Conservation (phyloP, 2,797 vertebrate species). For the Ceyx erithaca region DNA sequence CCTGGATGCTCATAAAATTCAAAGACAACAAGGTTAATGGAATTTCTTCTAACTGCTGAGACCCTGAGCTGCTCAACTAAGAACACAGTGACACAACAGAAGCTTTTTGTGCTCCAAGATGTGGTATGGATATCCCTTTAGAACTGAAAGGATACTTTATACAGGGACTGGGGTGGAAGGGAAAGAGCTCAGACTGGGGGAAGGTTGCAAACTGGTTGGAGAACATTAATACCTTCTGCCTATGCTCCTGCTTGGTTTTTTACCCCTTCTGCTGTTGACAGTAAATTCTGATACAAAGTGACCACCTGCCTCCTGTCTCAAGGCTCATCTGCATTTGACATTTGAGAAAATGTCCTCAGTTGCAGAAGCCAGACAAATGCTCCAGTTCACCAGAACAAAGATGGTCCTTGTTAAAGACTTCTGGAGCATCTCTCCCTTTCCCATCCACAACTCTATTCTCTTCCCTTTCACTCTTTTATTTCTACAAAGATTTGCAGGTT, state of each 20-base stretch:
- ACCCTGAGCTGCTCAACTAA: not conserved
- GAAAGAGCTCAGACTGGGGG: not conserved
- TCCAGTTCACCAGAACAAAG: not conserved
- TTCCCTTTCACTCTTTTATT: not conserved
- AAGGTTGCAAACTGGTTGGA: not conserved
- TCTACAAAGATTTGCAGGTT: not conserved
- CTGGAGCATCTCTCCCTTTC: not conserved
- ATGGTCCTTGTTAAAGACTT: not conserved
- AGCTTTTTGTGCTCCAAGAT: not conserved
- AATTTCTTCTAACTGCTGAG: not conserved
- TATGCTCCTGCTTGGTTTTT: not conserved
- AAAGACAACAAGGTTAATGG: not conserved
- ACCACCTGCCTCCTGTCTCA: not conserved
- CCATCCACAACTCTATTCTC: not conserved
- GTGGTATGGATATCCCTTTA: not conserved
- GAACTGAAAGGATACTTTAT: not conserved
- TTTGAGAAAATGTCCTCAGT: not conserved
- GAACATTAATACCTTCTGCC: not conserved
- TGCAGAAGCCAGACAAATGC: not conserved
- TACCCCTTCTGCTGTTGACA: not conserved
- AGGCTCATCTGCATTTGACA: not conserved
- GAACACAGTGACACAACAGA: not conserved
- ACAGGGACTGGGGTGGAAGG: not conserved
- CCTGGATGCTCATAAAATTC: not conserved
- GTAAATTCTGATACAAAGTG: not conserved